Conservation (phyloP, 2,888 invertebrate species). For the Epinotia ramella region DNA sequence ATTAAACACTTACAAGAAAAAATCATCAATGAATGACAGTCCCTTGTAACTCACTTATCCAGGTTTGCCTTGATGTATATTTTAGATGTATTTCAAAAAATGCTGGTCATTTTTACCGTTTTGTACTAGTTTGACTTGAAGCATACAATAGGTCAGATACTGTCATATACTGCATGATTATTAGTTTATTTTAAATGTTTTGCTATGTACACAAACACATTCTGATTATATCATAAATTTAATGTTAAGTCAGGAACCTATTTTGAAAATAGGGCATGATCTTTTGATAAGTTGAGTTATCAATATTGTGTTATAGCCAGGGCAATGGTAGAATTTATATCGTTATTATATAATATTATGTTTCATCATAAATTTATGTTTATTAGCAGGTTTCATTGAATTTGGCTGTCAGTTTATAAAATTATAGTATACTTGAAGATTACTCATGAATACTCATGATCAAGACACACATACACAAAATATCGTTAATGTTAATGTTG, state of each 20-base stretch:
- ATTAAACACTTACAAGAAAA: too few relatives aligned
- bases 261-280: not conserved
- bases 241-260: not conserved
- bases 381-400: not conserved
- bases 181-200: not conserved
- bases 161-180: not conserved
- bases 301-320: not conserved
- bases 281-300: not conserved
- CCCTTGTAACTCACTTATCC: not conserved
- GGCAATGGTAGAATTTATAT: constrained; percentile 1
- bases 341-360: not conserved
- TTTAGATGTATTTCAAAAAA: constrained; percentile 49
- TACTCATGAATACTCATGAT: too few relatives aligned
- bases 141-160: not conserved
- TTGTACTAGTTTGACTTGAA: constrained; percentile 10
- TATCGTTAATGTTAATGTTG: too few relatives aligned
- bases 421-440: not conserved
- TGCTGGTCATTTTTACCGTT: constrained; percentile 61
- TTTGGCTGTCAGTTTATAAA: not conserved
- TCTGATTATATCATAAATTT: too few relatives aligned
- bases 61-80: constrained; percentile 19
- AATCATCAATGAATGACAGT: not conserved
- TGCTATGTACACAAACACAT: not conserved
- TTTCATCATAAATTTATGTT: not conserved
- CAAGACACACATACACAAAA: too few relatives aligned